These are phyloP conservation scores for Sarotherodon lohbergeri DNA, from an alignment of 2,113 vertebrate genomes.

Conservation along the genomic window DNA sequence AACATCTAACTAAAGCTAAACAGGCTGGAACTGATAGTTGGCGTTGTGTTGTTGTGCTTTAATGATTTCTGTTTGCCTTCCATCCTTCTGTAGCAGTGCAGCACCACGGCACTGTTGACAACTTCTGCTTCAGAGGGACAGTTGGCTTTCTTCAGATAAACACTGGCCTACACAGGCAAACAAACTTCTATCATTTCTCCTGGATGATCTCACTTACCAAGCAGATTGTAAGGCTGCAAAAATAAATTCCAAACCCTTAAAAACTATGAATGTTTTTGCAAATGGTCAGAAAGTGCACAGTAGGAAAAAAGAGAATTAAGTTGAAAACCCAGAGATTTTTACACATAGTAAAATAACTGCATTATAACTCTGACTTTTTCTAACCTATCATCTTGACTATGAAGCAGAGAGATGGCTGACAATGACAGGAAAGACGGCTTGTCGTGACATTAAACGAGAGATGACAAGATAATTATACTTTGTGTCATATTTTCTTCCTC, in stretches of 20 bases:
- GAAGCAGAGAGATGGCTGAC: neutral
- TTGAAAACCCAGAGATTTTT: neutral
- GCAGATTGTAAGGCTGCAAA: fast-evolving
- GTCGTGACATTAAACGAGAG: neutral
- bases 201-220: neutral
- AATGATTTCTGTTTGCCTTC: neutral
- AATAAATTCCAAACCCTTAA: neutral
- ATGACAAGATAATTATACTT: neutral
- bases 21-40: neutral
- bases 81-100: neutral
- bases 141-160: neutral
- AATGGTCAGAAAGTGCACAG: neutral
- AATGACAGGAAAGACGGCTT: neutral
- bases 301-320: fast-evolving
- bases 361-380: neutral
- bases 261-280: neutral
- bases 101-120: neutral
- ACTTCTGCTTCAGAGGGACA: neutral
- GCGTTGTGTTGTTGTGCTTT: neutral
- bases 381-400: neutral
- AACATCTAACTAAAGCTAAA: neutral
- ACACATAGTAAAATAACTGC: neutral
- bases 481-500: neutral
- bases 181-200: neutral
- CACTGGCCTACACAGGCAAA: neutral